Conservation (phyloP, 2,113 vertebrate species). For the Pteropus alecto region DNA sequence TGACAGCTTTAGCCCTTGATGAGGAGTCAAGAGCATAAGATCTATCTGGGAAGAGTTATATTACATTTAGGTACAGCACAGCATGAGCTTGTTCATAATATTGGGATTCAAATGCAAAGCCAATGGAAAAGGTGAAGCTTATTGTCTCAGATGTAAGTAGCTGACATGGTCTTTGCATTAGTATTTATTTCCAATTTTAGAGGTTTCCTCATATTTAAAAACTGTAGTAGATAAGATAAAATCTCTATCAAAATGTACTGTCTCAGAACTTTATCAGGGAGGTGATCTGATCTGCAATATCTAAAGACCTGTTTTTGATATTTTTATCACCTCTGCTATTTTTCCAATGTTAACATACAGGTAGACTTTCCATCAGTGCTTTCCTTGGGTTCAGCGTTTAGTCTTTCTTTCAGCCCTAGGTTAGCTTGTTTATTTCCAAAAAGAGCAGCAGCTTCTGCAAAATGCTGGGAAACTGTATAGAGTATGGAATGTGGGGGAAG, state of each 20-base stretch:
- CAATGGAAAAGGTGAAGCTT: not conserved
- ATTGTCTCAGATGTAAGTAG: not conserved
- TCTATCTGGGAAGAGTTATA: not conserved
- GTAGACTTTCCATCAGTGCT: not conserved
- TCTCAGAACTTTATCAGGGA: not conserved
- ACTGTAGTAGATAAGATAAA: not conserved
- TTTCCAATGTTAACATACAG: slow-evolving; percentile 2
- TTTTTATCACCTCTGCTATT: not conserved
- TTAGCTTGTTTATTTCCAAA: not conserved
- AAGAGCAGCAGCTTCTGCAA: not conserved
- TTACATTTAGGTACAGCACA: not conserved
- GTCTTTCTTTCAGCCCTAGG: not conserved
- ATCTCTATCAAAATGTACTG: not conserved
- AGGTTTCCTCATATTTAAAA: not conserved
- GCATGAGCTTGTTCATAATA: not conserved
- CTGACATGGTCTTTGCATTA: not conserved
- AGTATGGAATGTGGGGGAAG: not conserved
- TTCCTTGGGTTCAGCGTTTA: not conserved
- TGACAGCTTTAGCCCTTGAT: not conserved
- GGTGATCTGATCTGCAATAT: not conserved
- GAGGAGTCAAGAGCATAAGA: not conserved
- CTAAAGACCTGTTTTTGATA: not conserved
- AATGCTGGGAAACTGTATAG: not conserved
- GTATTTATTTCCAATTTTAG: not conserved
- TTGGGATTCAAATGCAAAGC: not conserved